Evolutionary conservation across 2,113 vertebrate genomes (phyloP), one percentile per base, ranked within the genome.

Genomic region (Cichladusa arquata): DNA sequence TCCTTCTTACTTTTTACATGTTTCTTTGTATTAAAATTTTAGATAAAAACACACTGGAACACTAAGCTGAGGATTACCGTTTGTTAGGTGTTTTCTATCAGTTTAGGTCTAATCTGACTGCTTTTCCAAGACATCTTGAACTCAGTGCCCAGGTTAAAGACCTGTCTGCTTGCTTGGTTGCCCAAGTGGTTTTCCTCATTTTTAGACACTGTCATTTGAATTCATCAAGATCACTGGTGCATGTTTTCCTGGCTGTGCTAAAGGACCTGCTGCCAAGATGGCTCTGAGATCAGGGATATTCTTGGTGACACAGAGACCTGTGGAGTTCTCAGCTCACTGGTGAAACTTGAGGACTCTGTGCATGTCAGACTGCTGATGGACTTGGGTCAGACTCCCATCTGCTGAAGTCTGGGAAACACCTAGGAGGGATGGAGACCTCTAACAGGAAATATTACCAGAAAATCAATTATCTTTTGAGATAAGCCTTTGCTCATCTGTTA

Each of bases 401-500:
- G 51, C 82, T 94, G 92, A 67, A 94, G 31, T 54, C 70, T 93
- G 64, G 80, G 70, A 31, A 90, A 84, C 36, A 93, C 80, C 70
- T 95, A 60, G 42, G 12, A 56, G 16, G 80, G n/a, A 24, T 29
- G 56, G 58, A 72, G 31, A 33, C 22, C 11, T 62, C 69, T 16
- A 28, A 5, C 2, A 40, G 76, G 51, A 58, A 81, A 29, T 36
- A 25, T 5, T 60, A 44, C 31, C 19, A 15, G 29, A 31, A 65
- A 53, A 19, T 44, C 34, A 40, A 47, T 31, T 36, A 29, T 16
- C 45, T 60, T 67, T 47, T 53, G 31, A 53, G n/a, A 22, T 3
- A 6, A n/a, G 12, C 8, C 34, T 73, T 86, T 94, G 26, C 17
- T 81, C 48, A 22, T 54, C 28, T 67, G 25, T 74, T 38, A 33